Evolutionary conservation across 2,797 vertebrate genomes (phyloP).

Genomic region (Hemitrygon akajei): DNA sequence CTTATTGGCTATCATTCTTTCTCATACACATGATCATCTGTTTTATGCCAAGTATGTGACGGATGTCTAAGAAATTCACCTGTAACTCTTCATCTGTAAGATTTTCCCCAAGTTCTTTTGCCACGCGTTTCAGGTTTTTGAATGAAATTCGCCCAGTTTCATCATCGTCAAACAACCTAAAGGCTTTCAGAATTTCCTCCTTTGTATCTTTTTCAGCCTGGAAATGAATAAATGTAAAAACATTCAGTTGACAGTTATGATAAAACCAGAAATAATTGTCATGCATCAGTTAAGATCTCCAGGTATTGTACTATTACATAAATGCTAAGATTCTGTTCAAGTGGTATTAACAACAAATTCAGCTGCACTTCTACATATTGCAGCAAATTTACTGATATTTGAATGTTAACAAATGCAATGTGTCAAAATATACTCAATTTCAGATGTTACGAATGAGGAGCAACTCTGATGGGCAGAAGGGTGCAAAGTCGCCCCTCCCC

Average conservation of each 20-base stretch:
- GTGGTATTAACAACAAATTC: not conserved
- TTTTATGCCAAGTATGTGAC: no score
- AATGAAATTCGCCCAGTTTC: slow-evolving; percentile 93
- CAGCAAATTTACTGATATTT: not conserved
- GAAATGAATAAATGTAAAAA: not conserved
- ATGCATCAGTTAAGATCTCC: not conserved
- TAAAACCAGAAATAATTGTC: not conserved
- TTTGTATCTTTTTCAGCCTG: slow-evolving; percentile 92
- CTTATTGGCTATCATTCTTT: not conserved
- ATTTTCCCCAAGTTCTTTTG: slow-evolving; percentile 85
- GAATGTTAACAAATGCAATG: not conserved
- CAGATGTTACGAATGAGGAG: no score
- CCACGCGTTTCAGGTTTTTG: slow-evolving; percentile 82
- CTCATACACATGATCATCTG: no score
- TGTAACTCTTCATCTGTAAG: slow-evolving; percentile 89
- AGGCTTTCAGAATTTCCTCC: slow-evolving; percentile 93
- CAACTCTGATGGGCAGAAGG: no score
- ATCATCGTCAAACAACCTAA: slow-evolving; percentile 86
- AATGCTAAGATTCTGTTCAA: not conserved
- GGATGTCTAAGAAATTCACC: slow-evolving; percentile 53
- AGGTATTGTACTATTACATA: not conserved
- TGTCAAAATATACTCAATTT: not conserved
- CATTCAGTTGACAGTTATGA: not conserved
- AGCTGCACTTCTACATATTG: not conserved
- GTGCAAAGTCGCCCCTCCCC: no score